Conservation (phyloP, 2,113 vertebrate species). For the Lipophrys pholis region DNA sequence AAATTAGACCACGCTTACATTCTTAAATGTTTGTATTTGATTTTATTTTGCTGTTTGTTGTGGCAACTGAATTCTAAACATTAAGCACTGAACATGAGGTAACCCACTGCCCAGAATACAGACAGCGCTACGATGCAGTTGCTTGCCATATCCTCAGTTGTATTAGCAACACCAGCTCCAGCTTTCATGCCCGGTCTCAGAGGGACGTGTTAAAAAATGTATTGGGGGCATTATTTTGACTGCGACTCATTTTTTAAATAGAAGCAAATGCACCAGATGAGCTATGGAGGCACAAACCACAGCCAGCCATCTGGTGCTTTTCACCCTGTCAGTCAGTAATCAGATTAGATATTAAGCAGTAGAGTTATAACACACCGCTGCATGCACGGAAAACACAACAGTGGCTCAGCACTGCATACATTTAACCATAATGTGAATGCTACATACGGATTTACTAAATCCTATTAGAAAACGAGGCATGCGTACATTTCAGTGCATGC, state of each 20-base stretch:
- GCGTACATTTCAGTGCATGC: neutral
- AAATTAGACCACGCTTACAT: too few relatives aligned
- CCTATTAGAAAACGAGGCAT: constrained; percentile 45
- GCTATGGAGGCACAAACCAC: constrained; percentile 39
- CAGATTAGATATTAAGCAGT: constrained; percentile 49
- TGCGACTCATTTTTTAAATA: constrained; percentile 41
- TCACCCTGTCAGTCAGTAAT: constrained; percentile 31
- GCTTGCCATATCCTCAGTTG: neutral
- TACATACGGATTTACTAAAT: constrained; percentile 44
- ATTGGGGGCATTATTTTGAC: constrained; percentile 60
- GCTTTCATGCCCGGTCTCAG: constrained; percentile 35
- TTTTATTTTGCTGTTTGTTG: too few relatives aligned
- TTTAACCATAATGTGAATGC: constrained; percentile 37
- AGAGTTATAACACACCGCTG: constrained; percentile 9
- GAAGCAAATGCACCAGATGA: constrained; percentile 34
- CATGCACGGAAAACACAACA: constrained; percentile 16
- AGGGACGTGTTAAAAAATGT: constrained; percentile 51
- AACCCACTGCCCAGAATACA: neutral
- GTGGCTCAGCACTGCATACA: constrained; percentile 31
- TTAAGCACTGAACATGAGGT: too few relatives aligned
- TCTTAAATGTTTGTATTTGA: too few relatives aligned
- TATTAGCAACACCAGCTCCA: constrained; percentile 10
- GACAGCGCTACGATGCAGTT: neutral
- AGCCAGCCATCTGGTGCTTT: constrained; percentile 48
- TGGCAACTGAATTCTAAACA: too few relatives aligned